A percentile compares a stretch with the other conserved stretches of the same genome.
phyloP scores from a whole-genome alignment of 2,113 vertebrate genomes.

The Probosciger aterrimus region DNA sequence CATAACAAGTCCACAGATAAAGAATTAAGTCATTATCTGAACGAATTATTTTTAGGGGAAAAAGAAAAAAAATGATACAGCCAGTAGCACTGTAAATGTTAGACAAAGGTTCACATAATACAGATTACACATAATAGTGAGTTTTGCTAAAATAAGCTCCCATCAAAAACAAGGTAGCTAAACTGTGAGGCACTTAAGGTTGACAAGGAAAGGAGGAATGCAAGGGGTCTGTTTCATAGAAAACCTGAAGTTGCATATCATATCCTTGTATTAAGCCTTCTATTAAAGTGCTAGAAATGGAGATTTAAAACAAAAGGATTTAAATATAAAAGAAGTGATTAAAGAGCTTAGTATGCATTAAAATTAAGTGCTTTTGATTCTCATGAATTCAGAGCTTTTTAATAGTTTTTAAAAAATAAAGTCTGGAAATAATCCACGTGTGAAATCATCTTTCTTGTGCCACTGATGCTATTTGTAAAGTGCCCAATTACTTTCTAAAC shows the following conservation, averaged over 20 bases:
- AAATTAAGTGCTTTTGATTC: constrained; percentile 60
- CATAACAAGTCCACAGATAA: constrained; percentile 25
- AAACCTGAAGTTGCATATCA: constrained; percentile 69
- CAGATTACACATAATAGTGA: constrained; percentile 28
- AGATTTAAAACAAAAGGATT: constrained; percentile 60
- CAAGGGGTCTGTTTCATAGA: constrained; percentile 50
- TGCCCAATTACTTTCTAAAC: constrained; percentile 63
- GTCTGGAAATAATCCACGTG: constrained; percentile 24
- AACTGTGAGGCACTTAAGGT: constrained; percentile 77
- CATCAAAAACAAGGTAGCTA: constrained; percentile 67
- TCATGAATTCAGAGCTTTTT: constrained; percentile 48
- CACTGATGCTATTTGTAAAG: constrained; percentile 57
- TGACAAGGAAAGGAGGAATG: constrained; percentile 64
- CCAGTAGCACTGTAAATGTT: constrained; percentile 41
- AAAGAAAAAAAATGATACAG: background rate
- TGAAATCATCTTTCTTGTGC: constrained; percentile 55
- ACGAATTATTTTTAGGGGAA: background rate
- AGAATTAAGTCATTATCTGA: background rate
- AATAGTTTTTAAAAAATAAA: constrained; percentile 28
- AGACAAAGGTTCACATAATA: background rate
- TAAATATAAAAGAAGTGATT: constrained; percentile 62
- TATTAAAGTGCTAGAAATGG: constrained; percentile 71
- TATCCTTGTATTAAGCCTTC: constrained; percentile 70
- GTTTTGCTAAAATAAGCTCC: constrained; percentile 62
- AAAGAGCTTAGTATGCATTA: constrained; percentile 52